Conservation (phyloP, 2,113 vertebrate genomes). For the Chascanopsetta lugubris region DNA sequence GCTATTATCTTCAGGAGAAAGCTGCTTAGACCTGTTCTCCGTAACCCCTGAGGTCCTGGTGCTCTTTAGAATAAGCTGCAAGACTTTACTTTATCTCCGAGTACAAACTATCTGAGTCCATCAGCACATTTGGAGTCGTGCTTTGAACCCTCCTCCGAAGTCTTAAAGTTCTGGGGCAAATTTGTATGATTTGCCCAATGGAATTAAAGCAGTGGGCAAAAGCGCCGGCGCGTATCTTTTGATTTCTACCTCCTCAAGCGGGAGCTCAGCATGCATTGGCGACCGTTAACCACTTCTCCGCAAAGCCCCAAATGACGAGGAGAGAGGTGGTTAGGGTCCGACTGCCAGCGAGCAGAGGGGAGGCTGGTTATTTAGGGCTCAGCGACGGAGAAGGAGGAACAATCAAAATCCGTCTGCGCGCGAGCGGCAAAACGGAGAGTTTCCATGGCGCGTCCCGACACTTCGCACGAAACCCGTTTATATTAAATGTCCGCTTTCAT, state of each 20-base stretch:
- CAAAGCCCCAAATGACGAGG: slow-evolving; percentile 19
- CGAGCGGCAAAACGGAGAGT: slow-evolving; percentile 22
- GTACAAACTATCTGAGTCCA: slow-evolving; percentile 19
- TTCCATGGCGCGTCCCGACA: slow-evolving; percentile 31
- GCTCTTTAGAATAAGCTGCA: background rate
- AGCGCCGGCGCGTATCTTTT: slow-evolving; percentile 26
- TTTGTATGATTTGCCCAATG: slow-evolving; percentile 36
- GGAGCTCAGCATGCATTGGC: slow-evolving; percentile 8
- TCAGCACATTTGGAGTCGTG: slow-evolving; percentile 7
- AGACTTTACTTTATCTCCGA: background rate
- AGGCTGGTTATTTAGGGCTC: slow-evolving; percentile 27
- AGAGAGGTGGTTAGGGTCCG: slow-evolving; percentile 14
- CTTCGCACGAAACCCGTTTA: slow-evolving; percentile 11
- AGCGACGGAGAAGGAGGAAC: slow-evolving; percentile 19
- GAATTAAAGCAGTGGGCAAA: slow-evolving; percentile 53
- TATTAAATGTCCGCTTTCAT: slow-evolving; percentile 39
- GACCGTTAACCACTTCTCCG: slow-evolving; percentile 3
- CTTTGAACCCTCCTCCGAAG: slow-evolving; percentile 42
- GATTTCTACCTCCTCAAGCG: slow-evolving; percentile 24
- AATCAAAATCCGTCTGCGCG: slow-evolving; percentile 41
- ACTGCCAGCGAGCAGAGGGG: slow-evolving; percentile 17
- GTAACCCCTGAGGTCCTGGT: background rate
- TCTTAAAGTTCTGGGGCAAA: slow-evolving; percentile 13
- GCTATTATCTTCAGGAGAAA: slow-evolving; percentile 19
- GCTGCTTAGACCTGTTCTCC: background rate